A percentile compares a stretch with the other conserved stretches of the same genome.
These are phyloP conservation scores for Panopea generosa DNA, from an alignment of 2,888 invertebrate species.

Conservation along the genomic window DNA sequence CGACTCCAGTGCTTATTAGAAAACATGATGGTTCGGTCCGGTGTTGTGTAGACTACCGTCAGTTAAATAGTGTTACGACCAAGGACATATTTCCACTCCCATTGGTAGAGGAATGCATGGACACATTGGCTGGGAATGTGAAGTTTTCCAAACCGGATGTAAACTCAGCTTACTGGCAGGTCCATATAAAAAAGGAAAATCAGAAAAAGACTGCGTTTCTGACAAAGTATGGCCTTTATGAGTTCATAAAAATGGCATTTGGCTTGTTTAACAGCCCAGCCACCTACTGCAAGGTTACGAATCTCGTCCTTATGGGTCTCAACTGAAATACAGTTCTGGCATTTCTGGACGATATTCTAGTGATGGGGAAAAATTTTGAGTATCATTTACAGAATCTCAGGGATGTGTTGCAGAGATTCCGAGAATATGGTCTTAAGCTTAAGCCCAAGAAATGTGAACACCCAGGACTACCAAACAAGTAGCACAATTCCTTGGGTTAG, in stretches of 20 bases:
- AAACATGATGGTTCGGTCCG: conserved; percentile 17
- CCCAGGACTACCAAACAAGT: conserved; percentile 50
- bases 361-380: conserved; percentile 48
- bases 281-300: conserved; percentile 46
- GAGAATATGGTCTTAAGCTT: conserved; percentile 41
- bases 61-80: conserved; percentile 27
- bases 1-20: conserved; percentile 24
- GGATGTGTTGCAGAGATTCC: conserved; percentile 41
- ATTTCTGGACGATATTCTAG: conserved; percentile 64
- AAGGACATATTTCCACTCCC: conserved; percentile 48
- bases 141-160: conserved; percentile 49
- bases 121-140: conserved; percentile 35
- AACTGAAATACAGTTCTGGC: conserved; percentile 53
- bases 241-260: conserved; percentile 56
- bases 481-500: conserved; percentile 53
- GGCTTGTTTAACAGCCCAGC: conserved; percentile 62
- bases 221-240: conserved; percentile 56
- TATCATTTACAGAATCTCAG: conserved; percentile 45
- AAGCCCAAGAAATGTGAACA: conserved; percentile 47
- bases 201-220: conserved; percentile 59
- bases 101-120: conserved; percentile 39
- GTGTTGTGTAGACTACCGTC: conserved; percentile 40
- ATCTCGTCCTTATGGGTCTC: conserved; percentile 44
- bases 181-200: conserved; percentile 30
- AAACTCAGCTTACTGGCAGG: conserved; percentile 53